Conservation (phyloP, 2,797 vertebrate species). For the Pangasius mekongensis region DNA sequence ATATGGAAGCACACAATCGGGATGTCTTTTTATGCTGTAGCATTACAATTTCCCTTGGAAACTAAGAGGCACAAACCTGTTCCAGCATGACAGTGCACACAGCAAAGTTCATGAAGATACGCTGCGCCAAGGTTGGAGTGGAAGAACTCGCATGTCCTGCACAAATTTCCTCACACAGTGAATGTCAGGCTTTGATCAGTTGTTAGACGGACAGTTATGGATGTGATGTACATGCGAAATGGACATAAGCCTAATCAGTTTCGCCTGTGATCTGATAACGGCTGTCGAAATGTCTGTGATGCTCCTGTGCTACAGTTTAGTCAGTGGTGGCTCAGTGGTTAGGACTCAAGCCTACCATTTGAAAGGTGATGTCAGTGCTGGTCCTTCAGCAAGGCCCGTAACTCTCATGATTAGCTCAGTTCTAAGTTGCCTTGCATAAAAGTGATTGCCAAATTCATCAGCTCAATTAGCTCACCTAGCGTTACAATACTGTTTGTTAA, state of each 20-base stretch:
- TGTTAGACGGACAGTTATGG: background rate
- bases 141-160: background rate
- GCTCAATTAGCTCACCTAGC: background rate
- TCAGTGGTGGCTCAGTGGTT: background rate
- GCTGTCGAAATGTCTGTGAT: background rate
- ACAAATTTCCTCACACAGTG: background rate
- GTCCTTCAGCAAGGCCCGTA: background rate
- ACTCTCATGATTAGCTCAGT: background rate
- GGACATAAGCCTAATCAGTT: background rate
- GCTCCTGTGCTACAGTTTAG: background rate
- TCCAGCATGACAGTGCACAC: background rate
- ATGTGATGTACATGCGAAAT: background rate
- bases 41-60: background rate
- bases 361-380: background rate
- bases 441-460: background rate
- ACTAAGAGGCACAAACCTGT: background rate
- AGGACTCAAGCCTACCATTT: background rate
- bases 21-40: background rate
- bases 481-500: background rate
- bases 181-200: background rate
- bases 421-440: background rate
- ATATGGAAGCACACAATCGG: background rate
- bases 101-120: background rate
- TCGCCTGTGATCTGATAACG: background rate
- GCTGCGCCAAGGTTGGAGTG: background rate